Conservation (phyloP, 53 echinoderm and acorn worm genomes). For the Paelopatides confundens region DNA sequence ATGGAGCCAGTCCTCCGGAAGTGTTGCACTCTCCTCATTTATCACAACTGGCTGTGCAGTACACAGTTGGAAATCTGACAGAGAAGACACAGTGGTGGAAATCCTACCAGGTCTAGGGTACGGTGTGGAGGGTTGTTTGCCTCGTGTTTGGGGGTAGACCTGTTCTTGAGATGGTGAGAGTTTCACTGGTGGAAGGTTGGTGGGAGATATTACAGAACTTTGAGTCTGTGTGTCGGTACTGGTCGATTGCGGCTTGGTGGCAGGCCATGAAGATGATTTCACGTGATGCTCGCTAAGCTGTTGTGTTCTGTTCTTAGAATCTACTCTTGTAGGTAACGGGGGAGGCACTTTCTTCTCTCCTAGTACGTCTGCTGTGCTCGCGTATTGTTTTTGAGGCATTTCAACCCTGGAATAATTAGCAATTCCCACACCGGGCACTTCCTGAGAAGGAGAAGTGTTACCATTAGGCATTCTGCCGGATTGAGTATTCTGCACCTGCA, state of each 20-base stretch:
- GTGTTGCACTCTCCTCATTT: conserved; percentile 3
- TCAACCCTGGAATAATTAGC: conserved; percentile 71
- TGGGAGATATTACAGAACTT: conserved; percentile 69
- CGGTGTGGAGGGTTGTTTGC: neutral
- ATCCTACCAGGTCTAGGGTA: neutral
- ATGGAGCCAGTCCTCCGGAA: conserved; percentile 5
- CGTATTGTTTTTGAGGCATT: conserved; percentile 84
- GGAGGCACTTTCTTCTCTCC: conserved; percentile 75
- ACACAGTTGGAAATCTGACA: conserved; percentile 3
- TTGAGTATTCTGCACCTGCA: conserved; percentile 75
- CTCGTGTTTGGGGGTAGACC: neutral
- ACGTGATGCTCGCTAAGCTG: conserved; percentile 76
- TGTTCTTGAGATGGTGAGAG: conserved; percentile 66
- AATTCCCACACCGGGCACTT: conserved; percentile 23
- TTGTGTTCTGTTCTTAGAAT: conserved; percentile 73
- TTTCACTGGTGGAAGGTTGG: conserved; percentile 83
- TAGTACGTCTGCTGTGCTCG: conserved; percentile 71
- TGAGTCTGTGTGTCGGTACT: conserved; percentile 60
- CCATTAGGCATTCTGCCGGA: conserved; percentile 72
- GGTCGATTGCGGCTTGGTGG: conserved; percentile 56
- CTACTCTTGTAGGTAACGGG: conserved; percentile 77
- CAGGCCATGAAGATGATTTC: conserved; percentile 87
- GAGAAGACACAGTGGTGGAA: neutral
- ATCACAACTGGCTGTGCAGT: conserved; percentile 35
- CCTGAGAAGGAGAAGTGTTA: conserved; percentile 52